These are phyloP conservation scores for Takifugu ocellatus DNA, from an alignment of 2,797 vertebrate genomes.

Conservation along the genomic window DNA sequence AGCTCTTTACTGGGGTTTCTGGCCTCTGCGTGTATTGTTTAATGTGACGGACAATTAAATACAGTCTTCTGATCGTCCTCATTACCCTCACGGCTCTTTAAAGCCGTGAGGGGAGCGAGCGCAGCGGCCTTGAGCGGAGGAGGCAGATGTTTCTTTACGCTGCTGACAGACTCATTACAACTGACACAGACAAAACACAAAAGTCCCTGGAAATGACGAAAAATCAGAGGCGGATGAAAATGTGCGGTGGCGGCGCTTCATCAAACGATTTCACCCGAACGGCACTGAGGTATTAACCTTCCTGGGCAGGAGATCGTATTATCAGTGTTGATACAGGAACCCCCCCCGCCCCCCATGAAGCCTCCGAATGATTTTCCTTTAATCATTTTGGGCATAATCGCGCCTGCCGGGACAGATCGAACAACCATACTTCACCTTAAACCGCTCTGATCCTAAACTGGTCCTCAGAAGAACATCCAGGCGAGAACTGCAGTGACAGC, in stretches of 20 bases:
- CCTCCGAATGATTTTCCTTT: too few relatives aligned
- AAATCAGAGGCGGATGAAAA: neutral
- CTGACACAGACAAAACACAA: slow-evolving; percentile 40
- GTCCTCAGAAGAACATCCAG: neutral
- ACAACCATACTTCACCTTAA: neutral
- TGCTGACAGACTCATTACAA: slow-evolving; percentile 58
- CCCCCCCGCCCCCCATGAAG: too few relatives aligned
- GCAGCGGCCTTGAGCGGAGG: slow-evolving; percentile 17
- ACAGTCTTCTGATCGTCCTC: slow-evolving; percentile 40
- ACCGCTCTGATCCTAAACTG: neutral
- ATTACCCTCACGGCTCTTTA: slow-evolving; percentile 58
- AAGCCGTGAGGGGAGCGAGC: slow-evolving; percentile 33
- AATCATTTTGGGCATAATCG: too few relatives aligned
- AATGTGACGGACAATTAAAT: slow-evolving; percentile 59
- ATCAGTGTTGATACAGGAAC: too few relatives aligned
- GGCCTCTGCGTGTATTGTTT: slow-evolving; percentile 47
- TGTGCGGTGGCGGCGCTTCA: slow-evolving; percentile 4
- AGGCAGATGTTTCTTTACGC: slow-evolving; percentile 63
- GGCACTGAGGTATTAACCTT: neutral
- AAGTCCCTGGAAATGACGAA: slow-evolving; percentile 24
- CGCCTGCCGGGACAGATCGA: too few relatives aligned
- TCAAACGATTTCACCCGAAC: slow-evolving; percentile 3
- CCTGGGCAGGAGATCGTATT: too few relatives aligned
- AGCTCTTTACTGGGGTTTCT: slow-evolving; percentile 42
- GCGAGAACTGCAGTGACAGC: neutral